A percentile compares a stretch with the other conserved stretches of the same genome.
Conservation (phyloP, 2,888 invertebrate species). For the Caenorhabditis plicata region DNA sequence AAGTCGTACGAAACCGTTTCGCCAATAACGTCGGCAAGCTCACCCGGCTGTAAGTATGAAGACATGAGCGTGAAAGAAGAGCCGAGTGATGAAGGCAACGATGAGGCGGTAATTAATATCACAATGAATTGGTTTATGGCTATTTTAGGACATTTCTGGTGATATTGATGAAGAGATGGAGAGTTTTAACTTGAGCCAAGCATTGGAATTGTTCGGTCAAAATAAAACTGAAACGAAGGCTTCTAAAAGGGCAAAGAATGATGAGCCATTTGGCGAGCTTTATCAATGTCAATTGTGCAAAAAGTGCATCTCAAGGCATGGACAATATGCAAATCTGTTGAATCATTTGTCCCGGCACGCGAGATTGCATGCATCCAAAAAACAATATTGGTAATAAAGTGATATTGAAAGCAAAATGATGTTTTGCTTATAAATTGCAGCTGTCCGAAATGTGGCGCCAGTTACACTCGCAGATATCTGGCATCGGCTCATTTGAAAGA, state of each 20-base stretch:
- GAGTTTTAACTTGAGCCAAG: constrained; percentile 14
- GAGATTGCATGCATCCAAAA: constrained; percentile 37
- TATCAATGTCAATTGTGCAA: constrained; percentile 33
- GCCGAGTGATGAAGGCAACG: constrained; percentile 22
- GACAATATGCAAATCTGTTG: constrained; percentile 37
- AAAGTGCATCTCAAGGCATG: constrained; percentile 31
- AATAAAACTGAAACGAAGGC: constrained; percentile 1
- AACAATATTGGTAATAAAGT: constrained; percentile 32
- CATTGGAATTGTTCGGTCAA: constrained; percentile 19
- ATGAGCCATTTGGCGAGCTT: constrained; percentile 29
- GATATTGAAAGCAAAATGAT: neutral
- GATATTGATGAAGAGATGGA: constrained; percentile 27
- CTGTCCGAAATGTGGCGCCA: constrained; percentile 32
- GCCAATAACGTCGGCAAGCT: constrained; percentile 15
- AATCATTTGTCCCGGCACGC: constrained; percentile 38
- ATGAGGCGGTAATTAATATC: too few species aligned
- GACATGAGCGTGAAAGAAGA: constrained; percentile 27
- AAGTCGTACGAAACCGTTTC: constrained; percentile 15
- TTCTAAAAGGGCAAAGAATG: constrained; percentile 8
- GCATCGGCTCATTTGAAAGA: constrained; percentile 33
- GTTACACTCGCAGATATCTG: constrained; percentile 30
- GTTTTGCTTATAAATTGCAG: constrained; percentile 12
- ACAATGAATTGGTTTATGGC: too few species aligned
- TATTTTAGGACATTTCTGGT: constrained; percentile 18
- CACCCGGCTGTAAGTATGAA: constrained; percentile 9